Conservation (phyloP, 2,888 invertebrate genomes). For the Oxyscelio sp. region DNA sequence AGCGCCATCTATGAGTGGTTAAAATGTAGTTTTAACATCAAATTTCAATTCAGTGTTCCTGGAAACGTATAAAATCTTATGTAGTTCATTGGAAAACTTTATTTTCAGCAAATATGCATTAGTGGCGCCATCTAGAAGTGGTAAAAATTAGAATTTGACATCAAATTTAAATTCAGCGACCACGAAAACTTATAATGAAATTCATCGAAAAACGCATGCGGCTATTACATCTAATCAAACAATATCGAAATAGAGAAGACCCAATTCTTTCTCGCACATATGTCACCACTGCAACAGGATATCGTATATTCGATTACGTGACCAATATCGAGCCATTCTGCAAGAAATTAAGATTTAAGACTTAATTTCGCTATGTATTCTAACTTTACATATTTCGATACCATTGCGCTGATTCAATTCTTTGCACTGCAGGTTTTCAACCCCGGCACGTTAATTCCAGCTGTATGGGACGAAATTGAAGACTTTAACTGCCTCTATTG, state of each 20-base stretch:
- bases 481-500: neutral
- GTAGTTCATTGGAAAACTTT: too few species aligned
- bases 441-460: conserved; percentile 1
- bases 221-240: conserved; percentile 14
- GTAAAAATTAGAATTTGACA: too few species aligned
- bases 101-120: too few species aligned
- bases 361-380: conserved; percentile 29
- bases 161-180: too few species aligned
- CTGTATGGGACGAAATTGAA: neutral
- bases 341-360: conserved; percentile 27
- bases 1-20: too few species aligned
- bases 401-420: conserved; percentile 2
- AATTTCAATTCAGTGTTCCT: too few species aligned
- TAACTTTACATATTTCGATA: conserved; percentile 29
- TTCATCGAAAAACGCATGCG: neutral
- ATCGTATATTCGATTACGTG: conserved; percentile 2
- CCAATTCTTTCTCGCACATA: neutral
- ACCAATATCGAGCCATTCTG: neutral
- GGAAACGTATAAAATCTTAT: too few species aligned
- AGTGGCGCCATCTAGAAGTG: too few species aligned
- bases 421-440: neutral
- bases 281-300: neutral
- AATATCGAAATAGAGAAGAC: conserved; percentile 4
- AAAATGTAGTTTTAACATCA: too few species aligned
- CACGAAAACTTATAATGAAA: neutral